Conservation (phyloP, 2,113 vertebrate species). For the Prionailurus bengalensis region DNA sequence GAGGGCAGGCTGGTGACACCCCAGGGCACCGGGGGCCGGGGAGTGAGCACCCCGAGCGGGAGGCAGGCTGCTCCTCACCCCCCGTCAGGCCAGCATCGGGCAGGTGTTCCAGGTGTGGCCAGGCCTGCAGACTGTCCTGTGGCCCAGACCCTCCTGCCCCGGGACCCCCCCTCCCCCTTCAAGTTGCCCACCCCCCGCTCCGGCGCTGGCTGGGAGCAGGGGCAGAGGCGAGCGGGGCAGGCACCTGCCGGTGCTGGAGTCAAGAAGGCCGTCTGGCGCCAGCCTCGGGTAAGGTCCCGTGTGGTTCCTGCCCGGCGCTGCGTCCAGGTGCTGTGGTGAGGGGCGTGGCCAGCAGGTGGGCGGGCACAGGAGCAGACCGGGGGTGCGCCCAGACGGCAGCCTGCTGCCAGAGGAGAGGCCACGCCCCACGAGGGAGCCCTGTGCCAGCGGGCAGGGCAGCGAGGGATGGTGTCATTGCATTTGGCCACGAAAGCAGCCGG, state of each 20-base stretch:
- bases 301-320: fast-evolving
- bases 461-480: too few species aligned
- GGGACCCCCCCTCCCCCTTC: too few species aligned
- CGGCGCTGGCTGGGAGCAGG: too few species aligned
- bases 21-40: too few species aligned
- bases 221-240: fast-evolving
- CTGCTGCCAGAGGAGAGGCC: not conserved
- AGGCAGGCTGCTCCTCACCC: not conserved
- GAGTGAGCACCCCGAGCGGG: fast-evolving
- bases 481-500: fast-evolving
- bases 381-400: not conserved
- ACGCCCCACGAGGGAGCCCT: not conserved
- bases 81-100: not conserved
- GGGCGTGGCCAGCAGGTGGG: not conserved
- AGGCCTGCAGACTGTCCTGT: fast-evolving
- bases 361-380: not conserved
- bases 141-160: not conserved
- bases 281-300: fast-evolving
- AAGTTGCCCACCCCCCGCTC: fast-evolving
- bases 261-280: not conserved
- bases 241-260: not conserved
- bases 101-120: not conserved
- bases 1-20: not conserved
- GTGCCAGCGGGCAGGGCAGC: not conserved
- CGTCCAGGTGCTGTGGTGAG: not conserved